Base-by-base conservation (phyloP, 2,797 vertebrate genomes). In the Mustela erminea region DNA sequence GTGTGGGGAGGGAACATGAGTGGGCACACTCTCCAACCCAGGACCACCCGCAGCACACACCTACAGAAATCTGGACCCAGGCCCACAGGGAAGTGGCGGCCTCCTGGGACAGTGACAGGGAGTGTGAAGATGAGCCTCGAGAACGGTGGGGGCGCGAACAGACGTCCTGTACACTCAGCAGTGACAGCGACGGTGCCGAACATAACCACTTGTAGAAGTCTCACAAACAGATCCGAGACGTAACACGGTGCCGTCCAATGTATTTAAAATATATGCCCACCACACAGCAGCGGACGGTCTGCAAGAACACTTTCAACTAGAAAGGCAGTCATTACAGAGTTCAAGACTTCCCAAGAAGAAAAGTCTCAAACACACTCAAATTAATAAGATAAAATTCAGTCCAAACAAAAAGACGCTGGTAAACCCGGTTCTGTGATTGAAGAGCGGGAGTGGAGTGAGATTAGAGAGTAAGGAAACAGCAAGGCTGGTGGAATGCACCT, bases 121-220 rank as follows among this genome's bases (percentile, higher is more conserved):
- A 66, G 54, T 3, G 5, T 9, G 54, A 12, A n/a, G n/a, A 14
- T 2, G 13, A 7, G 6, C 18, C 62, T 46, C 1, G 0, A 41
- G 85, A 20, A 38, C 0, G 3, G 41, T 1, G 9, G 14, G 0
- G 25, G 8, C 27, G 0, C 7, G 64, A 49, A 38, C 1, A 8
- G 6, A 41, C 27, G 0, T 12, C 29, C 64, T 41, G 18, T 25
- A 2, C 46, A 27, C 2, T 52, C 17, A 11, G 13, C 32, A 23
- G 38, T 5, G 5, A 1, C 17, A 60, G 35, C 14, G 2, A 9
- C 2, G 18, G 41, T 7, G 25, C n/a, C 29, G 88, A 46, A 14
- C 54, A 7, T n/a, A 52, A 15, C 23, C 27, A 15, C 29, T 29
- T 8, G 2, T 29, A 35, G 80, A 56, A 58, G 25, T 3, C 6